phyloP scores from a whole-genome alignment of 2,888 invertebrate species.

The Mimumesa dahlbomi region DNA sequence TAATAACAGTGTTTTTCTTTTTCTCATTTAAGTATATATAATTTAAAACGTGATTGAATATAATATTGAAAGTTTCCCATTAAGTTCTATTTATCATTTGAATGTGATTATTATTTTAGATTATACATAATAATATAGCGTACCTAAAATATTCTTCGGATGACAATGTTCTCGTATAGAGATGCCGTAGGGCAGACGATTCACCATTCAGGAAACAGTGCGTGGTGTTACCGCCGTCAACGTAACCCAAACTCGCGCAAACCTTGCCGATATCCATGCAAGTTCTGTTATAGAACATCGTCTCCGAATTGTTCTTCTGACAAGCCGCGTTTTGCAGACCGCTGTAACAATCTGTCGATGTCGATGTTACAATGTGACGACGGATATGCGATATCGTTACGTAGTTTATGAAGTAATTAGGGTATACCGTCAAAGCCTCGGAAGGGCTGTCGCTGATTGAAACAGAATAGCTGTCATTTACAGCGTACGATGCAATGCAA shows the following conservation, averaged over 20 bases:
- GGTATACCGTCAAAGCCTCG: conserved; percentile 17
- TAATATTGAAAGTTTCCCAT: too few species aligned
- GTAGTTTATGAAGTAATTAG: conserved; percentile 42
- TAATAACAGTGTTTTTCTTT: too few species aligned
- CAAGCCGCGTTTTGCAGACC: conserved; percentile 84
- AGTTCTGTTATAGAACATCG: conserved; percentile 82
- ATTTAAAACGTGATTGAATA: too few species aligned
- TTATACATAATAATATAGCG: conserved; percentile 73
- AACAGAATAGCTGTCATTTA: conserved; percentile 32
- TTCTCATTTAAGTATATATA: too few species aligned
- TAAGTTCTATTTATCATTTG: too few species aligned
- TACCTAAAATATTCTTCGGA: conserved; percentile 87
- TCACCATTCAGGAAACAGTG: conserved; percentile 80
- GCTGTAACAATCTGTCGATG: conserved; percentile 84
- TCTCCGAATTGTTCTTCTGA: conserved; percentile 77
- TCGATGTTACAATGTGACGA: neutral
- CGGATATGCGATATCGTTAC: conserved; percentile 32
- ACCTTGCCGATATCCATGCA: conserved; percentile 82
- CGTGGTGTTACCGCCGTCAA: conserved; percentile 79
- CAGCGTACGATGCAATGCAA: conserved; percentile 18
- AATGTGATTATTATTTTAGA: neutral
- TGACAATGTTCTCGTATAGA: conserved; percentile 83
- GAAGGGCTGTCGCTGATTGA: conserved; percentile 32
- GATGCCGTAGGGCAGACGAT: conserved; percentile 81
- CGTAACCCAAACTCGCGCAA: conserved; percentile 80